Evolutionary conservation across 2,797 vertebrate genomes (phyloP), one percentile per base, ranked within the genome.

Genomic region (Mus spretus): DNA sequence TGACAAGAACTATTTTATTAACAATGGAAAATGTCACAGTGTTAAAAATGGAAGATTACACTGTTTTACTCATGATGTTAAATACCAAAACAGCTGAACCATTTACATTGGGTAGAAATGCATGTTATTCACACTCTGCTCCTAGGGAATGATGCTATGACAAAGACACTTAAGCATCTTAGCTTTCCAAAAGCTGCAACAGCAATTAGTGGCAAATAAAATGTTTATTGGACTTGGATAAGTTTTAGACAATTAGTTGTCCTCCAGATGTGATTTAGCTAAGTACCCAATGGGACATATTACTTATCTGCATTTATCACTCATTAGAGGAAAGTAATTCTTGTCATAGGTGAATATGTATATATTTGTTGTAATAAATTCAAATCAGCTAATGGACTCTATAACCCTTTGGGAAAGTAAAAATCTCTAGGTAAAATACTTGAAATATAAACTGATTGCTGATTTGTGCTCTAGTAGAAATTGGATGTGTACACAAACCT

Each of bases 201-300:
- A 97, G 98, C 98, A 98, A 98, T 98, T 99, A 99, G 97, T 63
- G 13, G 97, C 97, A 98, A 72, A 99, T 98, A 98, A 98, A 98
- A 98, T 98, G 99, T 99, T 98, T 99, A 99, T 99, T 99, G 99
- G 98, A 99, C 99, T 98, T 98, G 98, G 98, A 99, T 98, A 99
- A 98, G 99, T 98, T 98, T 98, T 98, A 99, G 98, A 98, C 98
- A 99, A 99, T 99, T 99, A 99, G 95, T 98, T 97, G 98, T 98
- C 98, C 98, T 98, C 95, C 97, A 99, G 99, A 99, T 98, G 98
- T 98, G 98, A 98, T 98, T 98, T 99, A 98, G 97, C 98, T 98
- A 98, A 98, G 98, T 98, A 98, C 99, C 98, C 98, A 98, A 97
- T 96, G 98, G 98, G 98, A 98, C 98, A 98, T 98, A 98, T 98